These are phyloP conservation scores for Acropora yongei DNA, from an alignment of 64 coral and sea anemone species.

Conservation along the genomic window DNA sequence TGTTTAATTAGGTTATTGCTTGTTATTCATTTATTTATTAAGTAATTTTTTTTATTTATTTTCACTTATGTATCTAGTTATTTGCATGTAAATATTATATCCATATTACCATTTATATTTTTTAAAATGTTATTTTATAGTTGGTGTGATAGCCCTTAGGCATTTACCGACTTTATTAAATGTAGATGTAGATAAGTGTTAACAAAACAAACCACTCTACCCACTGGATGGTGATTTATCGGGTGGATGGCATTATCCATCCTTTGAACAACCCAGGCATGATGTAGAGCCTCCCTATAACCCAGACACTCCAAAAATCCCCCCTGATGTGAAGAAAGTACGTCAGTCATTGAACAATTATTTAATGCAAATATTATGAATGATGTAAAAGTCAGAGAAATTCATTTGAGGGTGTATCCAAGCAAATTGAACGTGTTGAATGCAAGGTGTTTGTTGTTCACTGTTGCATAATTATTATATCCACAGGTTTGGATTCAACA, in stretches of 20 bases:
- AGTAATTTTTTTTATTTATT: too few species aligned
- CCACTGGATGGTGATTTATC: too few species aligned
- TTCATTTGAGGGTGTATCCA: constrained; percentile 1
- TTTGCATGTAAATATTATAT: too few species aligned
- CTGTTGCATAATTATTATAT: constrained; percentile 5
- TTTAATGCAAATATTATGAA: constrained; percentile 24
- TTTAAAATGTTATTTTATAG: too few species aligned
- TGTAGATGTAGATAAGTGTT: too few species aligned
- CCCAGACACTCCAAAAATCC: background rate
- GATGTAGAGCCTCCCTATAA: background rate
- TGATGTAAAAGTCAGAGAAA: background rate
- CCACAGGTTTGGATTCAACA: constrained; percentile 11
- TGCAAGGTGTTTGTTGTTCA: constrained; percentile 11
- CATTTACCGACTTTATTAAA: too few species aligned
- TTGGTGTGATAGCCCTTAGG: too few species aligned
- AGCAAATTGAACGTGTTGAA: constrained; percentile 19
- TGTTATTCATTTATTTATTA: too few species aligned
- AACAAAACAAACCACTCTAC: too few species aligned
- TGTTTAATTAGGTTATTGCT: too few species aligned
- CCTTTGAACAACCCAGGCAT: background rate
- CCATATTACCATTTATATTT: too few species aligned
- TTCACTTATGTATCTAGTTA: too few species aligned
- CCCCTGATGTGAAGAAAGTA: constrained; percentile 32
- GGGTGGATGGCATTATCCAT: background rate
- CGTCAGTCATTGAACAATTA: constrained; percentile 25